A percentile compares a stretch with the other conserved stretches of the same genome.
phyloP scores from a whole-genome alignment of 2,888 invertebrate genomes.

The Seira musarum region DNA sequence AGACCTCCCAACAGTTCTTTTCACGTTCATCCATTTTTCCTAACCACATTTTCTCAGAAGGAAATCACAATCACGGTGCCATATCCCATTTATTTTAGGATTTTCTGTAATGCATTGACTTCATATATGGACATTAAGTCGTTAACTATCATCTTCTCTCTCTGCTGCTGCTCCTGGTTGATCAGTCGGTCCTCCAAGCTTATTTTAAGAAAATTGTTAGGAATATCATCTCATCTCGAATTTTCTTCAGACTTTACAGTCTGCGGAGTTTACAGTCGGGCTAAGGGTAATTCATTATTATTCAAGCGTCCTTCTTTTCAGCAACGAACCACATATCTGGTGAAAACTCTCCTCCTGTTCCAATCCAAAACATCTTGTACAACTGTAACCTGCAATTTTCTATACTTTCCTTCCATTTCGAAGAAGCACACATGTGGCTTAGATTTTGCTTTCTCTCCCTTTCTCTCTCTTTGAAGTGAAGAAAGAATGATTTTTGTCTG shows the following conservation, averaged over 20 bases:
- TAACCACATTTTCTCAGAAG: too few relatives aligned
- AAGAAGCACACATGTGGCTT: background rate
- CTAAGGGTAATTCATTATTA: background rate
- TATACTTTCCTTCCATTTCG: background rate
- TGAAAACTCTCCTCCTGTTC: background rate
- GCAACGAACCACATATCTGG: background rate
- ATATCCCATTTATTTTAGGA: too few relatives aligned
- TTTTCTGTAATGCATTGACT: background rate
- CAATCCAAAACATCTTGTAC: background rate
- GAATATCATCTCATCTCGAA: background rate
- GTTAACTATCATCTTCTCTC: background rate
- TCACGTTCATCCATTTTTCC: too few relatives aligned
- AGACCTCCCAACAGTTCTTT: too few relatives aligned
- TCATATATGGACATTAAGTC: background rate
- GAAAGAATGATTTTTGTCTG: background rate
- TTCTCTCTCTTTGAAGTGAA: background rate
- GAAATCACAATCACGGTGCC: too few relatives aligned
- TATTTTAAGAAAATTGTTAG: background rate
- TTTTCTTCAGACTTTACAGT: background rate
- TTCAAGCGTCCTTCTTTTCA: slow-evolving; percentile 3
- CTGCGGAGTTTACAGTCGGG: too few relatives aligned
- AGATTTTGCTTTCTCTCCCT: background rate
- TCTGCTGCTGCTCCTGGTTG: too few relatives aligned
- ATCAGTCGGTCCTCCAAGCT: too few relatives aligned
- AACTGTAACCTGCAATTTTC: too few relatives aligned